Evolutionary conservation across 2,797 vertebrate genomes (phyloP).

Genomic region (Pseudopleuronectes americanus): DNA sequence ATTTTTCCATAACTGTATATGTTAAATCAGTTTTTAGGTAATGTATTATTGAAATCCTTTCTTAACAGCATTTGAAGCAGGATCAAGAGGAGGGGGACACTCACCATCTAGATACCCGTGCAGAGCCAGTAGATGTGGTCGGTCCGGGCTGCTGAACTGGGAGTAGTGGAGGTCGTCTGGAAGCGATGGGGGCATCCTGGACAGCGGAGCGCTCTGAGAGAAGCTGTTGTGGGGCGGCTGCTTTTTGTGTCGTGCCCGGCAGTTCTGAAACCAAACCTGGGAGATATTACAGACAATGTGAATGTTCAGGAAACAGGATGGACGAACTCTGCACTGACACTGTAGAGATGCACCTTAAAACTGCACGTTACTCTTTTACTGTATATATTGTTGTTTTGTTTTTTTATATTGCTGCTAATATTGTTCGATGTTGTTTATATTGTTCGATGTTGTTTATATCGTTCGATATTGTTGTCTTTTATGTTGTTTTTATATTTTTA

Average conservation of each 20-base stretch:
- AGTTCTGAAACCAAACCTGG: conserved; percentile 99
- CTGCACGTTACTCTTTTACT: too few relatives aligned
- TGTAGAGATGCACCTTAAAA: too few relatives aligned
- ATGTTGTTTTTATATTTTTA: too few relatives aligned
- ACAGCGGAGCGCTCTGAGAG: conserved; percentile 88
- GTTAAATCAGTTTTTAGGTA: too few relatives aligned
- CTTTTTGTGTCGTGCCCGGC: conserved; percentile 98
- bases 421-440: too few relatives aligned
- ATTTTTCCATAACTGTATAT: too few relatives aligned
- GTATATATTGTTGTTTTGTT: too few relatives aligned
- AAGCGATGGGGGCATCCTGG: conserved; percentile 94
- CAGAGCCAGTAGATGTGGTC: conserved; percentile 94
- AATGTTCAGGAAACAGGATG: background rate
- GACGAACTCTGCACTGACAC: background rate
- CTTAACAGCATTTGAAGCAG: too few relatives aligned
- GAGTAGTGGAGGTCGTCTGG: conserved; percentile 96
- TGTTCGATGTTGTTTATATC: too few relatives aligned
- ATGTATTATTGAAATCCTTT: too few relatives aligned
- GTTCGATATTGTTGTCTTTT: too few relatives aligned
- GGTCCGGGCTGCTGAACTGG: conserved; percentile 94
- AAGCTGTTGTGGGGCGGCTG: conserved; percentile 93
- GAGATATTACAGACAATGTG: conserved; percentile 46
- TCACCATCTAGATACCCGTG: conserved; percentile 98
- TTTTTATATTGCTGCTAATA: too few relatives aligned
- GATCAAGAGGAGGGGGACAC: conserved; percentile 51